Percentiles rank a stretch among this genome's conserved stretches.
Conservation (phyloP, 2,888 invertebrate species). For the Atethmia centrago region DNA sequence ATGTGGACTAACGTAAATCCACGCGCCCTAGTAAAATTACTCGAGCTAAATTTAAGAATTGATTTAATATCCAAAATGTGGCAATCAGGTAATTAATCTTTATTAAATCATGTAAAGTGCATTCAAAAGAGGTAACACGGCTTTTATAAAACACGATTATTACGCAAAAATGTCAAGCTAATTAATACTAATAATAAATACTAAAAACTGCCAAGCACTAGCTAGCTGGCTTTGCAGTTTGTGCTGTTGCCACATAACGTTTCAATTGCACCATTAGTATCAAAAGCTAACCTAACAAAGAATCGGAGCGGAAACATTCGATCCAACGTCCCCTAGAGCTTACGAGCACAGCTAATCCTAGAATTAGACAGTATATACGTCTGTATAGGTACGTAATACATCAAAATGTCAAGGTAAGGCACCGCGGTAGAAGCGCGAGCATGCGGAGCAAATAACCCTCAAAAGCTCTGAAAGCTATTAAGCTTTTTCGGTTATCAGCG, state of each 20-base stretch:
- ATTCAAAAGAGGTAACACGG: constrained; percentile 7
- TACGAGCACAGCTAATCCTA: constrained; percentile 39
- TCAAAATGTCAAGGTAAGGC: constrained; percentile 85
- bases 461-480: constrained; percentile 83
- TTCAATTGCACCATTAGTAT: constrained; percentile 31
- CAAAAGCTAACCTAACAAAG: constrained; percentile 39
- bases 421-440: constrained; percentile 73
- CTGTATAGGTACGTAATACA: constrained; percentile 37
- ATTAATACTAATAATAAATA: constrained; percentile 32
- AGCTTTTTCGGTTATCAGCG: constrained; percentile 85
- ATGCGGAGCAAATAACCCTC: constrained; percentile 81
- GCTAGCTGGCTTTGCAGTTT: constrained; percentile 12
- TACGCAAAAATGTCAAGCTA: constrained; percentile 4
- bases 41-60: constrained; percentile 19
- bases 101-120: constrained; percentile 6
- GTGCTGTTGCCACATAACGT: constrained; percentile 26
- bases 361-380: constrained; percentile 42
- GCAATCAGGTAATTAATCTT: neutral
- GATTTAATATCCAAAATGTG: neutral
- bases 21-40: constrained; percentile 17
- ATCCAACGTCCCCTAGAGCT: constrained; percentile 46
- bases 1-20: constrained; percentile 18
- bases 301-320: constrained; percentile 36
- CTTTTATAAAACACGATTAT: constrained; percentile 25
- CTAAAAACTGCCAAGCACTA: constrained; percentile 32